Conservation (phyloP, 2,797 vertebrate species). For the Limnodromus scolopaceus region DNA sequence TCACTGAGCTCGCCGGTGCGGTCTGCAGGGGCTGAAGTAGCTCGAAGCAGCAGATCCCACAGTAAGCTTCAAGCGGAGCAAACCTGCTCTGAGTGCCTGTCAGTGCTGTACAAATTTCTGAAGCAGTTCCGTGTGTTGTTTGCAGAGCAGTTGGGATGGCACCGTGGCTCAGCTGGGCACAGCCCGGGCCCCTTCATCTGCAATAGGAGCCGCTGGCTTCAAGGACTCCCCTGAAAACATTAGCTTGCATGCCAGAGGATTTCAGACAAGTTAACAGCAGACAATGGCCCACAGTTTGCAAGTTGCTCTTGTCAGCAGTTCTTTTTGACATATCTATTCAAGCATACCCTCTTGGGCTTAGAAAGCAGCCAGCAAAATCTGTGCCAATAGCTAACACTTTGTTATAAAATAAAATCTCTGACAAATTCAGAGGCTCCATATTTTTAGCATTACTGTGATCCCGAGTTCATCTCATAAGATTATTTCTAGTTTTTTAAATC, state of each 20-base stretch:
- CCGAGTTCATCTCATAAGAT: neutral
- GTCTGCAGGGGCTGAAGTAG: neutral
- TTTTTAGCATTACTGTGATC: neutral
- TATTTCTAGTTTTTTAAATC: neutral
- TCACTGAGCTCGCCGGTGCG: neutral
- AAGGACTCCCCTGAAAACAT: neutral
- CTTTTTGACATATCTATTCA: conserved; percentile 64
- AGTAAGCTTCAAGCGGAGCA: neutral
- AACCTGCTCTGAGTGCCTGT: neutral
- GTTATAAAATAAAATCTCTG: conserved; percentile 26
- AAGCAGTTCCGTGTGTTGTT: neutral
- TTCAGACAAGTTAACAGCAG: conserved; percentile 56
- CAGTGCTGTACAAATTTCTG: neutral
- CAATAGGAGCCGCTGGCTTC: neutral
- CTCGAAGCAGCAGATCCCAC: neutral
- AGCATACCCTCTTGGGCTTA: conserved; percentile 45
- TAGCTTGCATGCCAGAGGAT: conserved; percentile 15
- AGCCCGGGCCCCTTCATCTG: rapidly evolving
- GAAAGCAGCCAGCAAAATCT: conserved; percentile 20
- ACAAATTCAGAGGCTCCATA: neutral
- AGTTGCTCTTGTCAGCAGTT: conserved; percentile 66
- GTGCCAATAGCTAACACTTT: conserved; percentile 40
- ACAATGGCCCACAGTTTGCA: conserved; percentile 54
- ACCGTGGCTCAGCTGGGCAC: neutral
- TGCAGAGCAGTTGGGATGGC: neutral